A percentile compares a stretch with the other conserved stretches of the same genome.
These are phyloP conservation scores for Eupithecia pulchellata DNA, from an alignment of 2,888 invertebrate genomes.

Conservation along the genomic window DNA sequence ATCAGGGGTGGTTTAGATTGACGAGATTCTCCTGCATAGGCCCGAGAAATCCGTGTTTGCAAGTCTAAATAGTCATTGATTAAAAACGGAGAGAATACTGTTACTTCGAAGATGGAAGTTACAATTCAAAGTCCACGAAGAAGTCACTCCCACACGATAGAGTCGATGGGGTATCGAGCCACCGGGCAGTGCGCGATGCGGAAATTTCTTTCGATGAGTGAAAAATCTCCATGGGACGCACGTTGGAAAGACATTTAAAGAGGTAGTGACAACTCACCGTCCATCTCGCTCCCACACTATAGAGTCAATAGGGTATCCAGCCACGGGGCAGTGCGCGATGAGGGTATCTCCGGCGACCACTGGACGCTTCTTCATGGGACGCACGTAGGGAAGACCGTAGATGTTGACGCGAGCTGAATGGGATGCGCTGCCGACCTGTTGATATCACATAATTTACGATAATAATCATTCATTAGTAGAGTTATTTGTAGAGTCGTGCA, in stretches of 20 bases:
- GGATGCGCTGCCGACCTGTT: slow-evolving; percentile 92
- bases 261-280: slow-evolving; percentile 52
- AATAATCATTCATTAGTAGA: background rate
- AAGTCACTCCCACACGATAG: slow-evolving; percentile 98
- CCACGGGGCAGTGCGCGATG: slow-evolving; percentile 96
- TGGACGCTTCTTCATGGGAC: slow-evolving; percentile 96
- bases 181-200: slow-evolving; percentile 96
- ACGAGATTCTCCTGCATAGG: background rate
- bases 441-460: background rate
- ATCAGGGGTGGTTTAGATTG: too few relatives aligned
- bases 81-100: too few relatives aligned
- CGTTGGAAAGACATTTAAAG: background rate
- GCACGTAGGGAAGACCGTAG: slow-evolving; percentile 95
- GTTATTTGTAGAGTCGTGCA: background rate
- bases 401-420: slow-evolving; percentile 95
- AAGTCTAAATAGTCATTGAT: too few relatives aligned
- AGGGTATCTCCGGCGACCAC: slow-evolving; percentile 96
- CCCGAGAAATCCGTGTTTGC: background rate
- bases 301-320: slow-evolving; percentile 96
- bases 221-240: background rate
- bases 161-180: slow-evolving; percentile 97
- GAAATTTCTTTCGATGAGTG: too few relatives aligned
- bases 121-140: too few relatives aligned
- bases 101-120: too few relatives aligned
- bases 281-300: slow-evolving; percentile 97